These are phyloP conservation scores for human (Homo sapiens) DNA, from an alignment of 2,113 vertebrate genomes.

Conservation along the genomic window GRCh38 chr15:77933001-77933500, in stretches of 20 bases:
- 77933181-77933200: neutral
- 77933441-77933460: accelerated
- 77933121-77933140: neutral
- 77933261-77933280: neutral
- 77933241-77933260: neutral
- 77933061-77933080: neutral
- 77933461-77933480: conserved; percentile 47
- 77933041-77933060: neutral
- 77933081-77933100: neutral
- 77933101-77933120: neutral
- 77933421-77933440: conserved; percentile 57
- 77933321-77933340: neutral
- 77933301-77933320: accelerated
- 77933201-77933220: too few relatives aligned
- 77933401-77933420: conserved; percentile 70
- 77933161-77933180: neutral
- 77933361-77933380: accelerated
- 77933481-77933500: too few relatives aligned
- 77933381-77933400: conserved; percentile 26
- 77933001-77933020: neutral
- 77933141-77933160: neutral
- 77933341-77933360: neutral
- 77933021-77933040: neutral
- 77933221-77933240: neutral
- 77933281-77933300: neutral